Percentiles rank a stretch among this genome's conserved stretches.
Conservation (phyloP, 2,797 vertebrate species). For the Paedocypris micromegethes region DNA sequence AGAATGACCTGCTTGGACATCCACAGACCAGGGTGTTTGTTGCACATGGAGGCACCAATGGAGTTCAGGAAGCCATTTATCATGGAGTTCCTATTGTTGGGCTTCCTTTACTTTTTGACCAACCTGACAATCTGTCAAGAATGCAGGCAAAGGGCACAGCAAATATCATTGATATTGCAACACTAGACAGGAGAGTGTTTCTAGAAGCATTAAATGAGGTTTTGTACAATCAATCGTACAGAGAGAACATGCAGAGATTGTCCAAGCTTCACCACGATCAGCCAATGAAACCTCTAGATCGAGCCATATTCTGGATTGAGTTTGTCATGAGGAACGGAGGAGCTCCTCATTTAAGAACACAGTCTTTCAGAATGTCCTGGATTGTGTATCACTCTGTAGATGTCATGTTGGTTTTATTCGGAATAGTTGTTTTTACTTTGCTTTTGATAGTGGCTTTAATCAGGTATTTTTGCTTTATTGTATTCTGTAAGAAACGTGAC, state of each 20-base stretch:
- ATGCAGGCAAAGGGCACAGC: slow-evolving; percentile 13
- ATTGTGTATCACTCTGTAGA: slow-evolving; percentile 8
- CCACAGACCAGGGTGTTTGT: slow-evolving; percentile 15
- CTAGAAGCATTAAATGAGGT: slow-evolving; percentile 20
- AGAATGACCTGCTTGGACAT: slow-evolving; percentile 24
- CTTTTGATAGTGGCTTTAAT: slow-evolving; percentile 5
- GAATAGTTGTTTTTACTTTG: not conserved
- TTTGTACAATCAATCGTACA: not conserved
- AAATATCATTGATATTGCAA: slow-evolving; percentile 10
- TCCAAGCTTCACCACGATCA: slow-evolving; percentile 13
- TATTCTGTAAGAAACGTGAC: slow-evolving; percentile 18
- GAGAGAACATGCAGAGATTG: slow-evolving; percentile 11
- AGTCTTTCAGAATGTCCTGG: slow-evolving; percentile 24
- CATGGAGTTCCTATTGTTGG: slow-evolving; percentile 15
- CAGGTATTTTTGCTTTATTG: slow-evolving; percentile 12
- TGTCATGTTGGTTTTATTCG: not conserved
- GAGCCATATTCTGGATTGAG: slow-evolving; percentile 20
- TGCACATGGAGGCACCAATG: slow-evolving; percentile 24
- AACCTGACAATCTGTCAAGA: slow-evolving; percentile 14
- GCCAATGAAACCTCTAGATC: slow-evolving; percentile 21
- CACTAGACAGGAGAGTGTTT: slow-evolving; percentile 8
- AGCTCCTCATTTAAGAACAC: slow-evolving; percentile 10
- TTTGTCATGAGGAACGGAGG: slow-evolving; percentile 23
- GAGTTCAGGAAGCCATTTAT: slow-evolving; percentile 23
- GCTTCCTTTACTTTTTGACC: slow-evolving; percentile 18